phyloP scores from a whole-genome alignment of 2,888 invertebrate genomes.

The Tridacna crocea region DNA sequence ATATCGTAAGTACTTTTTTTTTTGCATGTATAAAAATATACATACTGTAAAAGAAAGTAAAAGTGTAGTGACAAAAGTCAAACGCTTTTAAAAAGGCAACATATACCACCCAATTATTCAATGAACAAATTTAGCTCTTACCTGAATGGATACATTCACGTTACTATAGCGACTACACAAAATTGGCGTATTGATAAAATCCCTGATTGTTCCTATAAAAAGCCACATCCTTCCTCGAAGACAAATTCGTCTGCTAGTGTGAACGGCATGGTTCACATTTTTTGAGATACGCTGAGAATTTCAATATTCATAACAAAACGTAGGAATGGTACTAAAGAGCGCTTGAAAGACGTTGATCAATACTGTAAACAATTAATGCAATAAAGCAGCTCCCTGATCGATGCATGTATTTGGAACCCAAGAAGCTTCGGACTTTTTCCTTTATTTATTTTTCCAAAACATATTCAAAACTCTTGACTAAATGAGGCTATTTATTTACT shows the following conservation, averaged over 20 bases:
- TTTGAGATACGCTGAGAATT: constrained; percentile 24
- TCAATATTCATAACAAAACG: constrained; percentile 34
- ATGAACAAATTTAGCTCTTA: constrained; percentile 8
- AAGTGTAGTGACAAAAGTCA: no score
- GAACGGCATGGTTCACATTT: constrained; percentile 21
- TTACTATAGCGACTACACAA: constrained; percentile 37
- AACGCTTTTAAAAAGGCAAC: no score
- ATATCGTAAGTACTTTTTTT: no score
- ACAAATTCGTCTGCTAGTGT: constrained; percentile 15
- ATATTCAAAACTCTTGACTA: not conserved
- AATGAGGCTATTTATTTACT: not conserved
- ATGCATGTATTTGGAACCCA: constrained; percentile 27
- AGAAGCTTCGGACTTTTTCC: not conserved
- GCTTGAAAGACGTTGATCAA: constrained; percentile 57
- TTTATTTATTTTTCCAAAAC: not conserved
- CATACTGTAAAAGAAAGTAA: no score
- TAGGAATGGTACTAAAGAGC: constrained; percentile 41
- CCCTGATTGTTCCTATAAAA: constrained; percentile 29
- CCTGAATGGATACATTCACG: constrained; percentile 57
- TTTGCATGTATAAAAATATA: no score
- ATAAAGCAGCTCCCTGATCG: constrained; percentile 45
- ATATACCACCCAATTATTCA: no score
- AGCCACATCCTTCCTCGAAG: constrained; percentile 27
- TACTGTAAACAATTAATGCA: constrained; percentile 59
- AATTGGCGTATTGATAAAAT: constrained; percentile 36